phyloP scores from a whole-genome alignment of 1,140 invertebrate genomes.

The Sesamia nonagrioides region DNA sequence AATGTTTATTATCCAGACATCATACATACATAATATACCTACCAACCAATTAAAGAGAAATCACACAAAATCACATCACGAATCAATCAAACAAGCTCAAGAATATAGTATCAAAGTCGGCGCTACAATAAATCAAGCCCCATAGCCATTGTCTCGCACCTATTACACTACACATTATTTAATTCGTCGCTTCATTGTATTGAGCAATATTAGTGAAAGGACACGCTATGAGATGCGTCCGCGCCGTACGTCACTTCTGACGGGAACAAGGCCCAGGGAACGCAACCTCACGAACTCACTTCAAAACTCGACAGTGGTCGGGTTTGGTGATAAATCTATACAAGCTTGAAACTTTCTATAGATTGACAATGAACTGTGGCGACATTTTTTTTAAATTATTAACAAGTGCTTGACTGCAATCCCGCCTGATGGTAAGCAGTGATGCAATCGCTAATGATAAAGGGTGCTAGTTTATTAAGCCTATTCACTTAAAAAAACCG shows the following conservation, averaged over 20 bases:
- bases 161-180: constrained; percentile 29
- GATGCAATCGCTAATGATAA: too few species aligned
- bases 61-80: background rate
- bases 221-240: constrained; percentile 41
- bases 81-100: background rate
- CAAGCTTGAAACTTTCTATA: constrained; percentile 1
- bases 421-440: too few species aligned
- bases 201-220: constrained; percentile 44
- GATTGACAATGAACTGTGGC: too few species aligned
- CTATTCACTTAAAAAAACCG: too few species aligned
- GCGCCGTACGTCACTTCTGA: constrained; percentile 36
- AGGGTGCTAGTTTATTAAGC: too few species aligned
- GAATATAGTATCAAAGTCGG: background rate
- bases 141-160: constrained; percentile 4
- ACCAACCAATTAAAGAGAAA: constrained; percentile 6
- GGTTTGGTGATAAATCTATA: constrained; percentile 29
- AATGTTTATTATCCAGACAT: too few species aligned
- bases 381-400: too few species aligned
- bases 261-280: constrained; percentile 37
- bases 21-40: too few species aligned
- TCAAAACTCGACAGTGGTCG: background rate
- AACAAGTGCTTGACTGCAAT: too few species aligned
- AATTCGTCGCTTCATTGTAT: constrained; percentile 28
- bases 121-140: background rate
- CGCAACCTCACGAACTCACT: constrained; percentile 41